phyloP scores from a whole-genome alignment of 1,140 invertebrate species.

The Neocloeon triangulifer region DNA sequence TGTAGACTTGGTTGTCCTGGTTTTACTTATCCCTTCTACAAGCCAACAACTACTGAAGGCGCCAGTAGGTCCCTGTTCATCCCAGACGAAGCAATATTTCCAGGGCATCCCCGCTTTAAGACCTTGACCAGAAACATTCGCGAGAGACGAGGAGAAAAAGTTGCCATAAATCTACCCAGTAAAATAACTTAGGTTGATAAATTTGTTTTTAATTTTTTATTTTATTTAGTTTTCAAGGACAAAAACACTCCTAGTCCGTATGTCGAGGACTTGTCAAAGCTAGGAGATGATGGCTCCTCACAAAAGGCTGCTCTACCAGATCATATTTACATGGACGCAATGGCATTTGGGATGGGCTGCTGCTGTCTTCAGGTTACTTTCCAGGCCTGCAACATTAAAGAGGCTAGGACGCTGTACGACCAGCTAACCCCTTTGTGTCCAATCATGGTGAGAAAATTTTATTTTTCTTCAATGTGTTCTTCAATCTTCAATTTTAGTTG shows the following conservation, averaged over 20 bases:
- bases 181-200: slow-evolving; percentile 14
- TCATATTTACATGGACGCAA: slow-evolving; percentile 92
- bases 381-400: slow-evolving; percentile 82
- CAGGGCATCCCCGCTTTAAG: slow-evolving; percentile 86
- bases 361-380: slow-evolving; percentile 93
- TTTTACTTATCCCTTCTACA: slow-evolving; percentile 64
- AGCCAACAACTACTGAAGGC: slow-evolving; percentile 39
- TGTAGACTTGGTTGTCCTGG: slow-evolving; percentile 69
- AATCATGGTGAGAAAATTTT: slow-evolving; percentile 53
- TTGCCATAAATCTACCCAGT: slow-evolving; percentile 90
- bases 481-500: slow-evolving; percentile 33
- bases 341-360: slow-evolving; percentile 99
- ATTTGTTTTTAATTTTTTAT: slow-evolving; percentile 8
- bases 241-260: slow-evolving; percentile 50
- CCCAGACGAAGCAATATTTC: slow-evolving; percentile 84
- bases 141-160: slow-evolving; percentile 74
- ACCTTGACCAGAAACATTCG: slow-evolving; percentile 88
- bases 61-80: slow-evolving; percentile 76
- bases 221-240: slow-evolving; percentile 75
- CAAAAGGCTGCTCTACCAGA: slow-evolving; percentile 43
- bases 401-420: slow-evolving; percentile 91
- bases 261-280: slow-evolving; percentile 38
- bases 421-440: slow-evolving; percentile 93
- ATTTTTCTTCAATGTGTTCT: background rate
- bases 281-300: slow-evolving; percentile 45